A percentile compares a stretch with the other conserved stretches of the same genome.
Conservation (phyloP, 2,113 vertebrate genomes). For the Cheilinus undulatus region DNA sequence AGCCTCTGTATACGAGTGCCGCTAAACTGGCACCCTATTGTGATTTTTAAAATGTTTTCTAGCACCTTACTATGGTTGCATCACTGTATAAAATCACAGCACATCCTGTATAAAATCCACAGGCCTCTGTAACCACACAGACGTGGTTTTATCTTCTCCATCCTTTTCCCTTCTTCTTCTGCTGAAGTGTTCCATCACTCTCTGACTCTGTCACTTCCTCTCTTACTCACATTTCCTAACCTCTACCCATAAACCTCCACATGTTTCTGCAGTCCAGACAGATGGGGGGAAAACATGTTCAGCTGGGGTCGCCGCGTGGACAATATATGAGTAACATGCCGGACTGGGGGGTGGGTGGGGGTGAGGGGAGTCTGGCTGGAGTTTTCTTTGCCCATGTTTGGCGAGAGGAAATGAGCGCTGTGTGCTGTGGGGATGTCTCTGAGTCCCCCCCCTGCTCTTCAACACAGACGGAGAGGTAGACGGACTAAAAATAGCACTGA, state of each 20-base stretch:
- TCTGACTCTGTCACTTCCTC: conserved; percentile 29
- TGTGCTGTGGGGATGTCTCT: conserved; percentile 66
- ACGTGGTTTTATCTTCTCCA: not conserved
- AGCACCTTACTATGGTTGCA: no score
- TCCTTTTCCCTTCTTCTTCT: not conserved
- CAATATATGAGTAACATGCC: conserved; percentile 54
- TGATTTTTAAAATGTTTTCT: no score
- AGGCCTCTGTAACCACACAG: not conserved
- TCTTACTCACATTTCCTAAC: conserved; percentile 42
- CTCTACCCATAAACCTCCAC: conserved; percentile 37
- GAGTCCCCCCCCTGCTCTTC: conserved; percentile 36
- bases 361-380: conserved; percentile 42
- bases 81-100: no score
- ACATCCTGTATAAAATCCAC: not conserved
- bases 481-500: conserved; percentile 67
- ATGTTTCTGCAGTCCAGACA: conserved; percentile 47
- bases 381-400: conserved; percentile 77
- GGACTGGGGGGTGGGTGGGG: not conserved
- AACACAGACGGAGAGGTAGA: conserved; percentile 62
- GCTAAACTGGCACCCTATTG: no score
- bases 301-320: conserved; percentile 45
- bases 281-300: conserved; percentile 44
- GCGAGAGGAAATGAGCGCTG: conserved; percentile 71
- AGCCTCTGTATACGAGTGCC: no score
- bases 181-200: no score